Evolutionary conservation across 2,113 vertebrate genomes (phyloP).

Genomic region (Proterorhinus semilunaris): DNA sequence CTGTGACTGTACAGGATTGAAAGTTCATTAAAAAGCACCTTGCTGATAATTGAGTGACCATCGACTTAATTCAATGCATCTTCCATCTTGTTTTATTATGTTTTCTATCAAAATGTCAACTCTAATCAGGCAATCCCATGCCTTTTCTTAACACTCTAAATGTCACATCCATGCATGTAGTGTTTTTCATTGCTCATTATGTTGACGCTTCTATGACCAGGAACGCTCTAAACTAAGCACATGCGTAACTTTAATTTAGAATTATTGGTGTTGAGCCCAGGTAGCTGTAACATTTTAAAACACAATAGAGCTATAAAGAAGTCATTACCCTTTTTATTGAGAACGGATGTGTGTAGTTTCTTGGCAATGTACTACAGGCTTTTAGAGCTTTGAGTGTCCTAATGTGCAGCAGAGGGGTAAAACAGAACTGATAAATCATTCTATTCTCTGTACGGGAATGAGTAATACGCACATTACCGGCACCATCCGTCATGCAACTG

Average conservation of each 20-base stretch:
- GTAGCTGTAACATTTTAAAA: conserved; percentile 10
- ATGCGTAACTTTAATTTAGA: conserved; percentile 18
- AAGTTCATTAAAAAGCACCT: too few species aligned
- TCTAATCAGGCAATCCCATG: conserved; percentile 14
- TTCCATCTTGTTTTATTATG: not conserved
- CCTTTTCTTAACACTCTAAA: conserved; percentile 36
- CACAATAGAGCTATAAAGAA: not conserved
- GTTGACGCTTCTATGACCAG: conserved; percentile 16
- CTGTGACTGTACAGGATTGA: too few species aligned
- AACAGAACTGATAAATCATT: not conserved
- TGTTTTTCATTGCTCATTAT: conserved; percentile 36
- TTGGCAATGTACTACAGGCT: not conserved
- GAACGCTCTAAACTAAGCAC: conserved; percentile 3
- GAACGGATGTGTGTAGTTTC: not conserved
- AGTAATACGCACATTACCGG: conserved; percentile 30
- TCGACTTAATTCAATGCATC: too few species aligned
- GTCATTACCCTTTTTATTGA: not conserved
- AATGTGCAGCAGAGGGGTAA: conserved; percentile 2
- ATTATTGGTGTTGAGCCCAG: conserved; percentile 24
- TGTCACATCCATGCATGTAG: conserved; percentile 50
- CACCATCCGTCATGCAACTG: conserved; percentile 14
- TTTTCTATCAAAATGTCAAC: not conserved
- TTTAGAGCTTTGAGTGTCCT: not conserved
- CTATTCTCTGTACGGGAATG: conserved; percentile 12
- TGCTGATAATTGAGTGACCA: too few species aligned